Evolutionary conservation across 2,797 vertebrate genomes (phyloP).

Genomic region (Tenualosa ilisha): DNA sequence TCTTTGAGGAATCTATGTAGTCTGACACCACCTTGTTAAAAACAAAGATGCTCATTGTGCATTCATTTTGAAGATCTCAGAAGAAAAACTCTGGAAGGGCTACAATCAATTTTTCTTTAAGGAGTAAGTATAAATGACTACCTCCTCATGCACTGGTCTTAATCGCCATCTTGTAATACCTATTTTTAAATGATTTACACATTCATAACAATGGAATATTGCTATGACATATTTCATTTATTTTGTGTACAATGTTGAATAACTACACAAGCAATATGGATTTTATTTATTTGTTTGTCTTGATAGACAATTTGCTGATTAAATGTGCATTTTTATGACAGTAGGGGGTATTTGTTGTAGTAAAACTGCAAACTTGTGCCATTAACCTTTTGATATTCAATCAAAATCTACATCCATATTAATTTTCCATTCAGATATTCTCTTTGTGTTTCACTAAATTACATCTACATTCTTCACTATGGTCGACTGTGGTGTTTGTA

Average conservation of each 20-base stretch:
- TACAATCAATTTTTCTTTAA: constrained; percentile 2
- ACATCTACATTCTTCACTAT: neutral
- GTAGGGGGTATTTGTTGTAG: constrained; percentile 12
- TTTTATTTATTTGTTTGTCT: constrained; percentile 78
- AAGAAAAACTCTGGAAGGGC: constrained; percentile 1
- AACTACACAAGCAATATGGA: constrained; percentile 55
- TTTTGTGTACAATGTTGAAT: constrained; percentile 57
- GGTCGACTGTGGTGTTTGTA: neutral
- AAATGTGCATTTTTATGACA: constrained; percentile 50
- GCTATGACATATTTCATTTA: constrained; percentile 45
- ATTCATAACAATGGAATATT: constrained; percentile 49
- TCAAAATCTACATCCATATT: neutral
- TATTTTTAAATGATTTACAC: constrained; percentile 40
- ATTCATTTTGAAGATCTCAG: constrained; percentile 8
- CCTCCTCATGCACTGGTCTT: constrained; percentile 57
- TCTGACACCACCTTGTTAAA: neutral
- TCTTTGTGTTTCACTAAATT: neutral
- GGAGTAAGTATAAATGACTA: constrained; percentile 66
- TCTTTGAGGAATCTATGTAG: neutral
- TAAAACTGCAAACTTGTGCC: constrained; percentile 34
- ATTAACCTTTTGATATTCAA: constrained; percentile 25
- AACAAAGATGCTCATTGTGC: neutral
- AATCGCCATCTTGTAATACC: constrained; percentile 33
- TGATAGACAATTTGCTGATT: constrained; percentile 53
- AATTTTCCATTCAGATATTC: neutral